Evolutionary conservation across 2,888 invertebrate genomes (phyloP).

Genomic region (Phragmatobia fuliginosa): DNA sequence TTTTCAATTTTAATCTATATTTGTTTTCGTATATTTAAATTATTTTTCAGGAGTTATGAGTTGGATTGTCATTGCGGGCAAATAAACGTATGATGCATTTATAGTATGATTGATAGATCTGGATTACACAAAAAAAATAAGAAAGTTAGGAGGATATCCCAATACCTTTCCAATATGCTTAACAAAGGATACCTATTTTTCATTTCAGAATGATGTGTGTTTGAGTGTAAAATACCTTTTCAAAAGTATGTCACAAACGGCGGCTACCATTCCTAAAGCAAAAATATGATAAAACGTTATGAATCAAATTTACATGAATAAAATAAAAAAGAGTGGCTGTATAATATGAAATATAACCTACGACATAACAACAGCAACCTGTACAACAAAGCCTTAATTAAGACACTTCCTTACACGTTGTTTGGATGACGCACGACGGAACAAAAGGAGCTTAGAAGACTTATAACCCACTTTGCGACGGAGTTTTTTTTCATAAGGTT

Average conservation of each 20-base stretch:
- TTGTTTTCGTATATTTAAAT: no score
- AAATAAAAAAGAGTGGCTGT: constrained; percentile 19
- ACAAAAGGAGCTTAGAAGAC: constrained; percentile 58
- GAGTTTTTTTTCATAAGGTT: constrained; percentile 48
- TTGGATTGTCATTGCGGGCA: no score
- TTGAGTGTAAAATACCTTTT: not conserved
- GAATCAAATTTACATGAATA: not conserved
- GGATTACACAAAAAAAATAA: not conserved
- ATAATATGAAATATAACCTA: constrained; percentile 16
- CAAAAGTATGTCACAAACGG: not conserved
- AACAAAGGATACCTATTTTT: not conserved
- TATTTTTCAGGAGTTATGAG: no score
- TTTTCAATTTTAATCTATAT: not conserved
- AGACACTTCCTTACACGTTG: constrained; percentile 45
- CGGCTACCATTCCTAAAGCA: not conserved
- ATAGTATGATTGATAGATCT: not conserved
- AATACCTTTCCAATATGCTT: not conserved
- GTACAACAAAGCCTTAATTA: constrained; percentile 50
- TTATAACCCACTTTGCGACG: constrained; percentile 52
- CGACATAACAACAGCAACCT: constrained; percentile 33
- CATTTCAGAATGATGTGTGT: no score
- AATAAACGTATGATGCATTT: not conserved
- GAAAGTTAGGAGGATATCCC: not conserved
- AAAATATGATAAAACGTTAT: not conserved
- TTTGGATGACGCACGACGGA: constrained; percentile 49